A percentile compares a stretch with the other conserved stretches of the same genome.
These are phyloP conservation scores for Tricholauxania praeusta DNA, from an alignment of 2,888 invertebrate genomes.

Conservation along the genomic window DNA sequence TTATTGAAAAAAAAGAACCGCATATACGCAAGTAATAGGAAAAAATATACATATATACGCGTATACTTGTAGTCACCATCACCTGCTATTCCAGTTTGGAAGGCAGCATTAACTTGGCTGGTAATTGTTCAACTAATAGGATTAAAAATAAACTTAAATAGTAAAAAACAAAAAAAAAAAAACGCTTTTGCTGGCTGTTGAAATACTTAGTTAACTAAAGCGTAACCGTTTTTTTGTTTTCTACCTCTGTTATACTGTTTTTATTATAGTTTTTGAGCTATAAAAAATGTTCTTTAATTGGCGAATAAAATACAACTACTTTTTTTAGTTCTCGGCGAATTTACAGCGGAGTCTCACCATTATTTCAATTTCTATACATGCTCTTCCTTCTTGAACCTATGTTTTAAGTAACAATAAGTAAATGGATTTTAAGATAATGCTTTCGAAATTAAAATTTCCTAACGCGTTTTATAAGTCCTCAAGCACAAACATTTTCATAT, in stretches of 20 bases:
- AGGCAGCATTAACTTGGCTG: background rate
- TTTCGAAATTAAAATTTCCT: too few relatives aligned
- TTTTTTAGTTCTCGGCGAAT: too few relatives aligned
- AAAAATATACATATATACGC: background rate
- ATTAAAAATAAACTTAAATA: slow-evolving; percentile 10
- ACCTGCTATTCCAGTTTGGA: slow-evolving; percentile 2
- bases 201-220: slow-evolving; percentile 17
- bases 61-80: background rate
- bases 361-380: too few relatives aligned
- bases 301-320: too few relatives aligned
- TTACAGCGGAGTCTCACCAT: too few relatives aligned
- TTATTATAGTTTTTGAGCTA: background rate
- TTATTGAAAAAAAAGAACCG: background rate
- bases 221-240: slow-evolving; percentile 12
- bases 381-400: too few relatives aligned
- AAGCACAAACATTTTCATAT: too few relatives aligned
- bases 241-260: background rate
- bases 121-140: slow-evolving; percentile 16
- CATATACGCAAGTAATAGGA: background rate
- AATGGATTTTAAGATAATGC: too few relatives aligned
- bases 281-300: too few relatives aligned
- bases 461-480: too few relatives aligned
- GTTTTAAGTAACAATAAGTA: too few relatives aligned
- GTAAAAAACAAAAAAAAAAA: slow-evolving; percentile 3
- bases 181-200: too few relatives aligned